These are phyloP conservation scores for Protomyctophum bolini DNA, from an alignment of 2,113 vertebrate species.

Conservation along the genomic window DNA sequence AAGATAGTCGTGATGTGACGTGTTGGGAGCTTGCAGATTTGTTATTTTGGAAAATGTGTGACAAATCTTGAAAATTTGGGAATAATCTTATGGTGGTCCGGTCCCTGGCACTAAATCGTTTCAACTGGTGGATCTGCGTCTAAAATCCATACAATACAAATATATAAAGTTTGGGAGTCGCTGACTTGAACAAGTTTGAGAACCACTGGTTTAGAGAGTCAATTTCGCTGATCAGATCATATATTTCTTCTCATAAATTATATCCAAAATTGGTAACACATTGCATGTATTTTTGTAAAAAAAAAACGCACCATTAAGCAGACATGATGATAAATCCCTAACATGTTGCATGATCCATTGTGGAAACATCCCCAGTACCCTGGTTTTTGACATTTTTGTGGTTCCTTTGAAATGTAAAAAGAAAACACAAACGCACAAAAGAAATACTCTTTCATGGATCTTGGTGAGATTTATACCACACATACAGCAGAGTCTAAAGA, in stretches of 20 bases:
- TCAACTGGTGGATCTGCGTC: no score
- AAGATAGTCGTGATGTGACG: no score
- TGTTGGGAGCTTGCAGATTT: no score
- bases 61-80: no score
- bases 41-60: no score
- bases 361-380: constrained; percentile 66
- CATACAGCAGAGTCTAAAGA: constrained; percentile 45
- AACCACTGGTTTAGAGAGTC: constrained; percentile 39
- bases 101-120: no score
- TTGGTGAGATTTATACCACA: constrained; percentile 56
- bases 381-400: constrained; percentile 62
- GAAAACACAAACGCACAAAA: constrained; percentile 5
- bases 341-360: constrained; percentile 72
- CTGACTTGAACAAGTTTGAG: no score
- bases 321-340: constrained; percentile 65
- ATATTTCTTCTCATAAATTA: constrained; percentile 68
- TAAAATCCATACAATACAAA: no score
- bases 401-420: constrained; percentile 56
- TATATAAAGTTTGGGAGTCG: no score
- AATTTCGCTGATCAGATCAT: constrained; percentile 62
- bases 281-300: constrained; percentile 76
- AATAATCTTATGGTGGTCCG: no score
- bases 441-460: constrained; percentile 52
- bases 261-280: constrained; percentile 64
- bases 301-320: constrained; percentile 49